phyloP scores from a whole-genome alignment of 2,113 vertebrate species.

The Pardalotus punctatus region DNA sequence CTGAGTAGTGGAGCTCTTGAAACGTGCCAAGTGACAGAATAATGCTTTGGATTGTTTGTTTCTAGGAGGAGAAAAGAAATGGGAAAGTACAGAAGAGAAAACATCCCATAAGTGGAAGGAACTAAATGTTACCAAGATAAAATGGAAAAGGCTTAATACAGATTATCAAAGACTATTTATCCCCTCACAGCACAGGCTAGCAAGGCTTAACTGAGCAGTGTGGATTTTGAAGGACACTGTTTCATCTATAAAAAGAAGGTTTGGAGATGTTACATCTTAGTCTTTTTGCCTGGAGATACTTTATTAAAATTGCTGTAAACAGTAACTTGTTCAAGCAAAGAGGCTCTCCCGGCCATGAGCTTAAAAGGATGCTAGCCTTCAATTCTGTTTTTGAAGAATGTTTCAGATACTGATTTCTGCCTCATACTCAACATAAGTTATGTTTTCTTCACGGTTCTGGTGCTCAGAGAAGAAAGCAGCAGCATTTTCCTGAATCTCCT shows the following conservation, averaged over 20 bases:
- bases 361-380: neutral
- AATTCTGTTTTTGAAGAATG: neutral
- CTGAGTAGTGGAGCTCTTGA: neutral
- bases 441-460: neutral
- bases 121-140: neutral
- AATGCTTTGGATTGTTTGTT: neutral
- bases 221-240: neutral
- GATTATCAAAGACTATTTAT: neutral
- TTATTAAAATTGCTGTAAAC: neutral
- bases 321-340: neutral
- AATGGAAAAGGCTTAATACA: neutral
- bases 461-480: neutral
- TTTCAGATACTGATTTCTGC: neutral
- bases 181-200: neutral
- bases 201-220: neutral
- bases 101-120: neutral
- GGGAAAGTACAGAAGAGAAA: neutral
- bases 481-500: neutral
- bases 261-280: neutral
- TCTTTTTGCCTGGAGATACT: neutral
- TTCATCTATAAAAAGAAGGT: neutral
- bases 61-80: accelerated
- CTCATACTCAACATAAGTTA: neutral
- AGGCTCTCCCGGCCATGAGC: neutral
- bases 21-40: neutral